These are phyloP conservation scores for Sinopyrophorus schimmeli DNA, from an alignment of 2,888 invertebrate genomes.

Conservation along the genomic window DNA sequence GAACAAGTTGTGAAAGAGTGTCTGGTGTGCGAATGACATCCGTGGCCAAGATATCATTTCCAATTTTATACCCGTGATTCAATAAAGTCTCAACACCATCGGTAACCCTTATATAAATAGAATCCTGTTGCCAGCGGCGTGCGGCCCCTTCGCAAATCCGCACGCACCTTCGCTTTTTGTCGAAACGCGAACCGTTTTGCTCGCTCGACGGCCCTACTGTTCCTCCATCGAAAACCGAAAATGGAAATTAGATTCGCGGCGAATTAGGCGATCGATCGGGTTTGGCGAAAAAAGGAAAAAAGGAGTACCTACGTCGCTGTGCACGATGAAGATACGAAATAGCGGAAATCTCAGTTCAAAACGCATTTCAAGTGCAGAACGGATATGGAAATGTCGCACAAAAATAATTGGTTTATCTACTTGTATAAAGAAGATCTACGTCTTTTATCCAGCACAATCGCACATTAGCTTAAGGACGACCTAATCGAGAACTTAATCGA, in stretches of 20 bases:
- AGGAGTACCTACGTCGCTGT: slow-evolving; percentile 28
- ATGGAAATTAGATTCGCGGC: too few species aligned
- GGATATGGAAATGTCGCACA: slow-evolving; percentile 44
- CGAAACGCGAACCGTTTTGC: too few species aligned
- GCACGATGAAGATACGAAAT: slow-evolving; percentile 33
- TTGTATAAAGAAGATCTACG: slow-evolving; percentile 35
- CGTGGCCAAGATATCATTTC: slow-evolving; percentile 53
- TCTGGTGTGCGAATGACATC: slow-evolving; percentile 50
- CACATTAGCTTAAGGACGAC: slow-evolving; percentile 24
- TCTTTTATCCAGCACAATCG: slow-evolving; percentile 29
- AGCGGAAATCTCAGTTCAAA: slow-evolving; percentile 41
- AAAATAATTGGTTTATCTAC: slow-evolving; percentile 44
- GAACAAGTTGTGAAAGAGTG: slow-evolving; percentile 52
- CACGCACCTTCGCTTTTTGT: too few species aligned
- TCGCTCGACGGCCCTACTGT: too few species aligned
- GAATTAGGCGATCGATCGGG: too few species aligned
- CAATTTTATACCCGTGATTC: slow-evolving; percentile 53
- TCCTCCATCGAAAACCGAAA: too few species aligned
- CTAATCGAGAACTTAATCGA: too few species aligned
- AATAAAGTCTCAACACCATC: slow-evolving; percentile 54
- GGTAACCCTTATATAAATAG: slow-evolving; percentile 51
- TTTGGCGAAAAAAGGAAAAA: too few species aligned
- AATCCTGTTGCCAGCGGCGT: slow-evolving; percentile 31
- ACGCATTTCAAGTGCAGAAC: slow-evolving; percentile 38
- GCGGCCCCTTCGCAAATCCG: background rate